phyloP scores from a whole-genome alignment of 53 echinoderm and acorn worm genomes.

The Crossaster papposus region DNA sequence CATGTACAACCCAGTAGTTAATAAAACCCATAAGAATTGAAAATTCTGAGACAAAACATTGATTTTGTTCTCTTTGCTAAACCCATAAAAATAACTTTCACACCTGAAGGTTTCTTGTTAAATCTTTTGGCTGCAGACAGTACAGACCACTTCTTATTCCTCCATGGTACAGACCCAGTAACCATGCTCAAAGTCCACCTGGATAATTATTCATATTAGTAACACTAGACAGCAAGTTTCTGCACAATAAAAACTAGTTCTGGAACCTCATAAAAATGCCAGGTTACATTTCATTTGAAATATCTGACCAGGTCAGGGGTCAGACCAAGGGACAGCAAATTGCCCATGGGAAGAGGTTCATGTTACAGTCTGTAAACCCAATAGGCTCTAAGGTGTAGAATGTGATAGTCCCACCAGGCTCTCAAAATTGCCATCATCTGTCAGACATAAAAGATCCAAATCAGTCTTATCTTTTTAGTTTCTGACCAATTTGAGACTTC shows the following conservation, averaged over 20 bases:
- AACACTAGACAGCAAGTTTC: background rate
- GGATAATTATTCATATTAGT: slow-evolving; percentile 2
- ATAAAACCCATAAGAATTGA: background rate
- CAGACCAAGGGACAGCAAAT: slow-evolving; percentile 34
- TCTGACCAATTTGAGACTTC: slow-evolving; percentile 29
- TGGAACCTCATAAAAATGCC: background rate
- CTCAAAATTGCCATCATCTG: slow-evolving; percentile 4
- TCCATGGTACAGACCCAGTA: too few relatives aligned
- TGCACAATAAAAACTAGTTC: background rate
- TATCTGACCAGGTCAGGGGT: slow-evolving; percentile 52
- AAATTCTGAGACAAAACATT: background rate
- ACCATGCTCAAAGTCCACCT: background rate
- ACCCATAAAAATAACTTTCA: background rate
- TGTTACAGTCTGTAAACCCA: slow-evolving; percentile 13
- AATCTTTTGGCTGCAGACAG: background rate
- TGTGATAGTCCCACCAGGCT: background rate
- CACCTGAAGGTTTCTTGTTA: background rate
- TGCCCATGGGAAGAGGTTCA: slow-evolving; percentile 6
- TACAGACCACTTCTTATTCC: too few relatives aligned
- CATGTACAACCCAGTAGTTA: background rate
- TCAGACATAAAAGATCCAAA: background rate
- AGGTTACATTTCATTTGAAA: background rate
- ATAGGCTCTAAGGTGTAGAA: background rate
- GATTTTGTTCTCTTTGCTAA: background rate
- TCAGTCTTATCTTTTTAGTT: background rate